Evolutionary conservation across 2,888 invertebrate species (phyloP).

Genomic region (Ptychoptera albimana): DNA sequence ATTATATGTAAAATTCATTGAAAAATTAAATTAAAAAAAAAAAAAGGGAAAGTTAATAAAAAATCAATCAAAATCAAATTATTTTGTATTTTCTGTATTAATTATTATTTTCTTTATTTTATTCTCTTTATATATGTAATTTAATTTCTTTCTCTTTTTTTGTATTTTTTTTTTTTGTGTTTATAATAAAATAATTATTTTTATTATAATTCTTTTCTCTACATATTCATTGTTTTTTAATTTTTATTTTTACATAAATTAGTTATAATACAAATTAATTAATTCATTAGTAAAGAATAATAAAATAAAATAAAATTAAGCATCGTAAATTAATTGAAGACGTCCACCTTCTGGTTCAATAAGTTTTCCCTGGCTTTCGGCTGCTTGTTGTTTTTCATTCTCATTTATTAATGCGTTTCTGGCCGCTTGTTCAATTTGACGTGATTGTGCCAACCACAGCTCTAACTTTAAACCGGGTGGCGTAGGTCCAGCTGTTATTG

Average conservation of each 20-base stretch:
- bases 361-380: not conserved
- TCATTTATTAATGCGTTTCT: slow-evolving; percentile 14
- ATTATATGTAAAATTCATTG: too few species aligned
- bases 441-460: slow-evolving; percentile 28
- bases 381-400: slow-evolving; percentile 1
- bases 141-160: too few species aligned
- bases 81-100: too few species aligned
- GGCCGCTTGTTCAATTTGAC: slow-evolving; percentile 13
- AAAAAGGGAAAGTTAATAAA: too few species aligned
- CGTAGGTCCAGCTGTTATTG: slow-evolving; percentile 9
- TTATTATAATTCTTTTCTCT: not conserved
- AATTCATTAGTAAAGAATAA: not conserved
- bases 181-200: too few species aligned
- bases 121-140: too few species aligned
- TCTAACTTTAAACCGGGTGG: slow-evolving; percentile 23
- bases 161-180: not conserved
- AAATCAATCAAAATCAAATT: too few species aligned
- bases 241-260: not conserved
- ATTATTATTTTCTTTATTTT: too few species aligned
- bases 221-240: not conserved
- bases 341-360: slow-evolving; percentile 2
- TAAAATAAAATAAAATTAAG: not conserved
- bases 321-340: slow-evolving; percentile 3
- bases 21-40: too few species aligned
- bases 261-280: not conserved